Evolutionary conservation across 2,113 vertebrate species (phyloP), one percentile per base, ranked within the genome.

Genomic region (Hypomesus transpacificus): DNA sequence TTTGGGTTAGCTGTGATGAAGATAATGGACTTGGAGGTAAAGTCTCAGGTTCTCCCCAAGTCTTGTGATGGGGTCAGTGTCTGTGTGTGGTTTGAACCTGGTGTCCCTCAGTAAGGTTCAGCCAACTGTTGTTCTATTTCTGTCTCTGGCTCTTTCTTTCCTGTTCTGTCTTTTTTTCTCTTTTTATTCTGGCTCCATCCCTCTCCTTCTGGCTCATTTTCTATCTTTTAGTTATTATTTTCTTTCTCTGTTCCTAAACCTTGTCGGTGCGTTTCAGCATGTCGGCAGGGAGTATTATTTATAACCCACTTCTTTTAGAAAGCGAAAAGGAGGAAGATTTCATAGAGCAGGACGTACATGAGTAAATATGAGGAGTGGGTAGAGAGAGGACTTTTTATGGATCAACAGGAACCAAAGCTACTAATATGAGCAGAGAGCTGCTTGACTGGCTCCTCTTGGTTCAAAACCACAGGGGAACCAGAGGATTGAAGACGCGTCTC

Each of bases 321-420:
- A 93, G 91, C 84, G 91, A 92, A 90, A 88, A 93, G 94, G 5
- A 95, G 92, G 92, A 94, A 89, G 91, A 91, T 91, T 90, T 84
- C 77, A 74, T 93, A 92, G 94, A 92, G 90, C 86, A 85, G 92
- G 94, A 94, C 94, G 94, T 95, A 94, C 94, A 95, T 96, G 95
- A 96, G 92, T 84, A 95, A 95, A 93, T 93, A 95, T 92, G 94
- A 95, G 93, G 91, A 94, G 92, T 90, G 92, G 91, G 93, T 92
- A 94, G 94, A 95, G 94, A 94, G 92, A 91, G 91, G 91, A 94
- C 90, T 93, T 96, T 96, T 96, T 94, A 96, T 95, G 95, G 95
- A 95, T 95, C 94, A 94, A 94, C 92, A 95, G 95, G 92, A 95
- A 93, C 90, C 86, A 91, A 93, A 92, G 93, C 92, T 92, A 95